phyloP scores from a whole-genome alignment of 2,888 invertebrate genomes.

The Cactoblastis cactorum region DNA sequence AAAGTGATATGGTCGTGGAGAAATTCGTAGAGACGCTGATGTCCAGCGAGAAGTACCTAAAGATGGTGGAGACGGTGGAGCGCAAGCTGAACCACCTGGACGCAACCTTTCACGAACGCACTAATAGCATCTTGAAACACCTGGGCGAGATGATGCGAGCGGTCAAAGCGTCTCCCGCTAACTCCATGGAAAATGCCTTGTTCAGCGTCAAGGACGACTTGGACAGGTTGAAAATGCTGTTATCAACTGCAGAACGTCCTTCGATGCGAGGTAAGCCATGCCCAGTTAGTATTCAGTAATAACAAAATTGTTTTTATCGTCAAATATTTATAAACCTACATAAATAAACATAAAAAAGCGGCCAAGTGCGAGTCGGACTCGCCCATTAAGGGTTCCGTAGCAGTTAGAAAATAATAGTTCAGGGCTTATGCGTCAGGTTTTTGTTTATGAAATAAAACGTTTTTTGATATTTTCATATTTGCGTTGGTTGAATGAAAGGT shows the following conservation, averaged over 20 bases:
- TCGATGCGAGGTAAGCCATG: conserved; percentile 45
- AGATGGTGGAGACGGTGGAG: conserved; percentile 56
- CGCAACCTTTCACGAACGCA: conserved; percentile 48
- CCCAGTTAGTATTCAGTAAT: no score
- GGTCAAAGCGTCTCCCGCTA: conserved; percentile 34
- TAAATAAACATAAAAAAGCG: no score
- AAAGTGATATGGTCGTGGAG: conserved; percentile 50
- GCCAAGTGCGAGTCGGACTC: no score
- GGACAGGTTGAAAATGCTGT: conserved; percentile 36
- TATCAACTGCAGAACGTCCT: conserved; percentile 29
- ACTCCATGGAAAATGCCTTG: conserved; percentile 35
- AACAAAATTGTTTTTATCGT: no score
- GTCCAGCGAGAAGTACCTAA: conserved; percentile 57
- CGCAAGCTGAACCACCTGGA: conserved; percentile 52
- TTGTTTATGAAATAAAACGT: no score
- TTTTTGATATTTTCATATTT: no score
- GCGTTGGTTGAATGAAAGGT: no score
- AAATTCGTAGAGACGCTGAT: conserved; percentile 62
- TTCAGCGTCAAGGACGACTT: conserved; percentile 40
- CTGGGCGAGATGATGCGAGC: conserved; percentile 47
- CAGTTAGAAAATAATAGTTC: no score
- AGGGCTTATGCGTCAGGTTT: no score
- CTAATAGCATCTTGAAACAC: conserved; percentile 53
- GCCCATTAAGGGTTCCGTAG: no score
- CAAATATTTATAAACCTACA: no score